Percentiles rank a stretch among this genome's conserved stretches.
These are phyloP conservation scores for Sebastes fasciatus DNA, from an alignment of 2,113 vertebrate genomes.

Conservation along the genomic window DNA sequence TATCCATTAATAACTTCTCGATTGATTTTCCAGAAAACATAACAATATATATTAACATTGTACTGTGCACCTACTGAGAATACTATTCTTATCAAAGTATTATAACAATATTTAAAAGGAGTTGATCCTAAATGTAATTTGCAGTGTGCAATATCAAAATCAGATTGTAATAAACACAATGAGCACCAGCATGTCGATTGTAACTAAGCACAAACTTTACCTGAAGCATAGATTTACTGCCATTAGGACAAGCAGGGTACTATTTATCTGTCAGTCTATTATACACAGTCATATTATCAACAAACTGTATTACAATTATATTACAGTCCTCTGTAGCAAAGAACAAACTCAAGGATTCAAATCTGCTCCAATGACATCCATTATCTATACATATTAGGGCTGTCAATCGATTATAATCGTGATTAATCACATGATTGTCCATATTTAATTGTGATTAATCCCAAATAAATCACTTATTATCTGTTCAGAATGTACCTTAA, in stretches of 20 bases:
- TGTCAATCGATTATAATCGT: too few relatives aligned
- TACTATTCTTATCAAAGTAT: background rate
- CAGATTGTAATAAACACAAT: background rate
- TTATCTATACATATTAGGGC: too few relatives aligned
- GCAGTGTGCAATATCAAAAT: background rate
- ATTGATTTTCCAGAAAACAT: background rate
- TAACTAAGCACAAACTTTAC: background rate
- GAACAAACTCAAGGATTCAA: constrained; percentile 2
- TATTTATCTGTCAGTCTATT: background rate
- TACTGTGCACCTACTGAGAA: background rate
- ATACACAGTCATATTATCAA: background rate
- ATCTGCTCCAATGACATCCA: background rate
- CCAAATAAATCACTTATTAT: too few relatives aligned
- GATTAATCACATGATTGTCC: too few relatives aligned
- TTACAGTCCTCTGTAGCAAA: background rate
- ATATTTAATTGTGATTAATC: too few relatives aligned
- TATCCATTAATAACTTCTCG: background rate
- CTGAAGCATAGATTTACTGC: background rate
- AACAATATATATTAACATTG: background rate
- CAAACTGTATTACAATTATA: background rate
- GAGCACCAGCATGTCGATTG: background rate
- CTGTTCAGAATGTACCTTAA: too few relatives aligned
- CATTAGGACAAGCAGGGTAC: background rate
- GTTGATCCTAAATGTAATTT: background rate
- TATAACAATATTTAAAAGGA: background rate